A percentile compares a stretch with the other conserved stretches of the same genome.
Conservation (phyloP, 2,888 invertebrate genomes). For the Drosophila tripunctata region DNA sequence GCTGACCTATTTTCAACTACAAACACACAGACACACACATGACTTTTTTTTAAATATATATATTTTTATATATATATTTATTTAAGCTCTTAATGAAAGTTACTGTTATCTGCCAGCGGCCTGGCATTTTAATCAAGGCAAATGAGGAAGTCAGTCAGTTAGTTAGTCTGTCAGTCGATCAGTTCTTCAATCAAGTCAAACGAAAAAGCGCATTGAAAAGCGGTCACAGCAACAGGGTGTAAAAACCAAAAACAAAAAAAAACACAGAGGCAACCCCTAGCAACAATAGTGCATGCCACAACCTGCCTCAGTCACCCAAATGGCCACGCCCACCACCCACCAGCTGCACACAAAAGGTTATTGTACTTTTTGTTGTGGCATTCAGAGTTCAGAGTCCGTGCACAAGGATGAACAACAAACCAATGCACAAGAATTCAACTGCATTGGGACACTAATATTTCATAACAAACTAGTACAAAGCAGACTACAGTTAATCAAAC, state of each 20-base stretch:
- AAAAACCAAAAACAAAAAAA: neutral
- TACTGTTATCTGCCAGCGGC: conserved; percentile 51
- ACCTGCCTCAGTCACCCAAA: neutral
- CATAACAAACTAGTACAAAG: conserved; percentile 14
- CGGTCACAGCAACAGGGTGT: conserved; percentile 58
- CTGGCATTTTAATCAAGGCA: conserved; percentile 61
- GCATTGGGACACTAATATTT: conserved; percentile 45
- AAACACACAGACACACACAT: conserved; percentile 7
- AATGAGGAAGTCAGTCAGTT: conserved; percentile 52
- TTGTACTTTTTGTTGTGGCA: conserved; percentile 45
- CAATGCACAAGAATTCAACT: conserved; percentile 37
- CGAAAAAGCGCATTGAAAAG: neutral
- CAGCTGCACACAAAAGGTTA: conserved; percentile 40
- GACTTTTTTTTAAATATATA: neutral
- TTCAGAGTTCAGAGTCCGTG: conserved; percentile 35
- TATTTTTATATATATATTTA: conserved; percentile 1
- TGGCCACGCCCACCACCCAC: neutral
- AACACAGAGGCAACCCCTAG: neutral
- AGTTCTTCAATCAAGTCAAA: conserved; percentile 18
- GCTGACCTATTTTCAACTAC: conserved; percentile 48
- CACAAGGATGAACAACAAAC: conserved; percentile 45
- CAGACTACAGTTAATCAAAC: neutral
- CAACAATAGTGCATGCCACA: neutral
- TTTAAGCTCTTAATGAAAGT: conserved; percentile 50
- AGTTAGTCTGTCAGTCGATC: conserved; percentile 6